Evolutionary conservation across 2,113 vertebrate genomes (phyloP).

Genomic region (Pteropus alecto): DNA sequence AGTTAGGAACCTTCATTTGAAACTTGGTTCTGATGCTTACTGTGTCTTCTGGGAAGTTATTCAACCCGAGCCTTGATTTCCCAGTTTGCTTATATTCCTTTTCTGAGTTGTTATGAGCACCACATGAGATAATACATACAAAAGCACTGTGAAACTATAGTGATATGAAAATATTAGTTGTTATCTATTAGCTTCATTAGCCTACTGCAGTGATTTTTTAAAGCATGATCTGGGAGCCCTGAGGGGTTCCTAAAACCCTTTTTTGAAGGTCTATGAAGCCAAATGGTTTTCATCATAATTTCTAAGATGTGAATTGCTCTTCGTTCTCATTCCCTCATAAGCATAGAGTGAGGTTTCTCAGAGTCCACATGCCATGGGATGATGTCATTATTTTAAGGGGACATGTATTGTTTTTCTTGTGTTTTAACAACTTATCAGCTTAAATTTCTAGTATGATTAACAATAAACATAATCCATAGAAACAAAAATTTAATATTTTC

Average conservation of each 20-base stretch:
- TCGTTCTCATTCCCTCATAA: not conserved
- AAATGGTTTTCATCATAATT: not conserved
- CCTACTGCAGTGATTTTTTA: not conserved
- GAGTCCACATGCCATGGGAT: not conserved
- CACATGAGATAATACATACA: not conserved
- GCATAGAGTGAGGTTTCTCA: not conserved
- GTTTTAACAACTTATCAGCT: not conserved
- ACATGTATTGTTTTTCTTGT: not conserved
- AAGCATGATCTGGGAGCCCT: not conserved
- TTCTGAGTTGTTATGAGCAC: not conserved
- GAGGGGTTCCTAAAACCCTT: not conserved
- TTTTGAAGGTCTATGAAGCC: not conserved
- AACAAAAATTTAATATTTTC: not conserved
- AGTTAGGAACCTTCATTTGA: conserved; percentile 10
- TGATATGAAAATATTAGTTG: not conserved
- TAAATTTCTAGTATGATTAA: not conserved
- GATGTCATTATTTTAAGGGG: not conserved
- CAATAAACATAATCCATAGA: not conserved
- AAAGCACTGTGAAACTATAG: not conserved
- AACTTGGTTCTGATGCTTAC: not conserved
- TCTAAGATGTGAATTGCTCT: not conserved
- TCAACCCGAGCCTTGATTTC: not conserved
- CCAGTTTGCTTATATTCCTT: not conserved
- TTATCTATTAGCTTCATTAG: not conserved
- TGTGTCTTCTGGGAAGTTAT: not conserved